phyloP scores from a whole-genome alignment of 2,113 vertebrate genomes.

The Perca flavescens region DNA sequence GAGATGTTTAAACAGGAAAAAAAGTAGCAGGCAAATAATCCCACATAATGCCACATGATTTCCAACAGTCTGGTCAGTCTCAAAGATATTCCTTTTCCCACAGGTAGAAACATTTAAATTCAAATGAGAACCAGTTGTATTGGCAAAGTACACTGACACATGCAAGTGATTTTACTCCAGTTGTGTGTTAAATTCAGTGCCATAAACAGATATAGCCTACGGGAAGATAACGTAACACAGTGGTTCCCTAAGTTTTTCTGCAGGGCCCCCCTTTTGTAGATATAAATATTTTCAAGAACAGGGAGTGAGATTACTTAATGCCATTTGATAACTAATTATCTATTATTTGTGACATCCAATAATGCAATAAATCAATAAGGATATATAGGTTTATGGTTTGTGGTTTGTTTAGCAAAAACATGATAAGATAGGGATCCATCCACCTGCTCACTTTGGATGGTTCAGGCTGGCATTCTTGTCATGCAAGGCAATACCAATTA shows the following conservation, averaged over 20 bases:
- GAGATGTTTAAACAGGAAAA: not conserved
- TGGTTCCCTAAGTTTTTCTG: too few species aligned
- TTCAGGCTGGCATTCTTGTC: slow-evolving; percentile 32
- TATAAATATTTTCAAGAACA: too few species aligned
- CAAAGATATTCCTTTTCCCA: not conserved
- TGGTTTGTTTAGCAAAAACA: slow-evolving; percentile 28
- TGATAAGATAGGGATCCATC: slow-evolving; percentile 28
- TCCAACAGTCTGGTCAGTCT: not conserved
- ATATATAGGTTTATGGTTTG: not conserved
- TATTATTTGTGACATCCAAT: too few species aligned
- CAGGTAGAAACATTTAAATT: not conserved
- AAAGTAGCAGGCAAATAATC: not conserved
- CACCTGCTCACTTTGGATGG: slow-evolving; percentile 52
- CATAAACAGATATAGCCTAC: too few species aligned
- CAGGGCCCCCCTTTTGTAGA: too few species aligned
- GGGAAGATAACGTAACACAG: too few species aligned
- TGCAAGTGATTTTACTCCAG: too few species aligned
- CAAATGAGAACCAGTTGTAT: not conserved
- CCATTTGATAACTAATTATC: too few species aligned
- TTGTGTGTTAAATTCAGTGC: too few species aligned
- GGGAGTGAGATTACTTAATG: too few species aligned
- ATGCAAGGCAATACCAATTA: slow-evolving; percentile 64
- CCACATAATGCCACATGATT: not conserved
- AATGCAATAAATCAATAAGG: not conserved
- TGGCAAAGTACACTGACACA: too few species aligned